A percentile compares a stretch with the other conserved stretches of the same genome.
These are phyloP conservation scores for Chironomus tepperi DNA, from an alignment of 1,140 invertebrate genomes.

Conservation along the genomic window DNA sequence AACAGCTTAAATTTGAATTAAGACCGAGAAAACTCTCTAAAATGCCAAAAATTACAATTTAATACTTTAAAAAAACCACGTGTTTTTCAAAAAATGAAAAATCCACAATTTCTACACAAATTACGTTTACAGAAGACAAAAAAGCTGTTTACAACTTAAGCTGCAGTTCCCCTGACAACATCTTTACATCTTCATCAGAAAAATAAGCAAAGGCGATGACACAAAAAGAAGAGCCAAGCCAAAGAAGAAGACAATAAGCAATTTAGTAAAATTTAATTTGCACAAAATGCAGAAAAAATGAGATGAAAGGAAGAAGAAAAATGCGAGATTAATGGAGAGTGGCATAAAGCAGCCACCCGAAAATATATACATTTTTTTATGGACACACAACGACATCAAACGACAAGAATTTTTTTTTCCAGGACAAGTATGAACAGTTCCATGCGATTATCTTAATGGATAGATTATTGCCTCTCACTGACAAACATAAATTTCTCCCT, in stretches of 20 bases:
- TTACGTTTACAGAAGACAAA: too few relatives aligned
- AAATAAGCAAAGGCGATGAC: neutral
- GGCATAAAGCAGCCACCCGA: conserved; percentile 5
- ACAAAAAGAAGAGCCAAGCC: neutral
- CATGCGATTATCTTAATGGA: conserved; percentile 17
- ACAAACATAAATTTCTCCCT: neutral
- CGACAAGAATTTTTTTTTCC: neutral
- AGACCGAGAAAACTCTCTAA: too few relatives aligned
- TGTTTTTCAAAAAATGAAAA: too few relatives aligned
- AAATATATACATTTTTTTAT: neutral
- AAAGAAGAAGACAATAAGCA: neutral
- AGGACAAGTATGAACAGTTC: neutral
- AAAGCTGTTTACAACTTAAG: too few relatives aligned
- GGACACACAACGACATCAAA: neutral
- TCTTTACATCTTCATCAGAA: conserved; percentile 13
- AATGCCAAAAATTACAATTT: too few relatives aligned
- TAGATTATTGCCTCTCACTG: conserved; percentile 21
- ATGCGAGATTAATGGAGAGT: conserved; percentile 9
- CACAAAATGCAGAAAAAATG: neutral
- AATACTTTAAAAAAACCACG: too few relatives aligned
- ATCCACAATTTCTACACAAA: too few relatives aligned
- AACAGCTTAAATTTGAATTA: too few relatives aligned
- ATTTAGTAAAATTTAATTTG: neutral
- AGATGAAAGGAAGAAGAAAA: neutral
- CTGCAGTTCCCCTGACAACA: neutral